Conservation (phyloP, 1,140 invertebrate species). For the Drosophila sechellia region DNA sequence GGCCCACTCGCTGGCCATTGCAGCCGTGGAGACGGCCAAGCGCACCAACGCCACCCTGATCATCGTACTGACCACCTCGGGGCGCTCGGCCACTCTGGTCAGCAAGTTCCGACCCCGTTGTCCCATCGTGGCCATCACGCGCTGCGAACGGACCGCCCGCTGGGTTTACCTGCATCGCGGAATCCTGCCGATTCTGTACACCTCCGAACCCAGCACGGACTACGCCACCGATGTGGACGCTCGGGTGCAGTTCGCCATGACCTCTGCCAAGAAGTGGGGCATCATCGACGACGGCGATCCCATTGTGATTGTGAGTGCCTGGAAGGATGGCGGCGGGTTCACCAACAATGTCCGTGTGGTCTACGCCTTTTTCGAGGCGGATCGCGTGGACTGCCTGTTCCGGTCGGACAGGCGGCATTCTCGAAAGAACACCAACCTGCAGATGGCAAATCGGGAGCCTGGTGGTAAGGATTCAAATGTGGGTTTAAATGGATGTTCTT, state of each 20-base stretch:
- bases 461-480: not conserved
- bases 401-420: conserved; percentile 40
- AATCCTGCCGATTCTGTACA: conserved; percentile 95
- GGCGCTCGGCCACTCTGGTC: conserved; percentile 94
- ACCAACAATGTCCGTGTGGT: conserved; percentile 98
- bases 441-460: conserved; percentile 8
- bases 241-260: conserved; percentile 94
- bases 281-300: conserved; percentile 94
- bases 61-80: conserved; percentile 97
- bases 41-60: conserved; percentile 97
- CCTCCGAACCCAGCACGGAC: conserved; percentile 86
- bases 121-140: conserved; percentile 97
- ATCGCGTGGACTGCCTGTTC: conserved; percentile 65
- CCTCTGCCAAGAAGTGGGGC: conserved; percentile 92
- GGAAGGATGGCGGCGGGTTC: conserved; percentile 97
- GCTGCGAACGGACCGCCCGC: conserved; percentile 93
- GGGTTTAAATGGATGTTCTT: not conserved
- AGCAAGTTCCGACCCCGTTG: conserved; percentile 97
- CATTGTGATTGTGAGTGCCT: conserved; percentile 97
- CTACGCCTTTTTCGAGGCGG: conserved; percentile 87
- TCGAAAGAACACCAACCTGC: conserved; percentile 39
- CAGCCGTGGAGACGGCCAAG: conserved; percentile 96
- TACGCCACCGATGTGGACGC: conserved; percentile 92
- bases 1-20: conserved; percentile 96
- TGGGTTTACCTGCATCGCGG: conserved; percentile 97